Evolutionary conservation across 2,797 vertebrate species (phyloP), one percentile per base, ranked within the genome.

Genomic region (Lateolabrax maculatus): DNA sequence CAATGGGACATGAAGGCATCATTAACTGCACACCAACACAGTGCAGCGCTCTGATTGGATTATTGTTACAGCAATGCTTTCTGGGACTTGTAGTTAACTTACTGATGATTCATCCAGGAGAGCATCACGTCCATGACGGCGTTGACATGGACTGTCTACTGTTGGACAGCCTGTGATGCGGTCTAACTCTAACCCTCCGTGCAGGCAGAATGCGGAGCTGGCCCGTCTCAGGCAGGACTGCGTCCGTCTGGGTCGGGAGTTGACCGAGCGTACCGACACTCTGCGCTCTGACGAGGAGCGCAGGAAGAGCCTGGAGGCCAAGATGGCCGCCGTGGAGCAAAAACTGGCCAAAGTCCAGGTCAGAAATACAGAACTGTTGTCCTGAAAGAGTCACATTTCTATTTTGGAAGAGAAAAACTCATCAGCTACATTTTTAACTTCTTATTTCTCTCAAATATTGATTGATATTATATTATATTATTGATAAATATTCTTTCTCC

Each of bases 201-300:
- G 46, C 90, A 98, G 97, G 90, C 97, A 97, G 75, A 98, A 98
- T 0, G 90, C 97, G 0, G 97, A 98, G 90, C 88, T 97, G 90
- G 97, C 96, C 21, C 97, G 96, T 78, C 77, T 98, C 52, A 92
- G 96, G 44, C 96, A 97, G 71, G 97, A 98, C 69, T 96, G 96
- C 46, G 93, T 77, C 87, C 96, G 94, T 63, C 92, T 96, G 84
- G 87, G 87, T 84, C 96, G 96, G 53, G 97, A 98, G 75, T 87
- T 97, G 62, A 79, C 90, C 2, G 96, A 97, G 67, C 95, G 95
- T 27, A 90, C 91, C 0, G 95, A 96, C 11, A 71, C 88, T 11
- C 91, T 92, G 2, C 95, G 94, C 48, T 93, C 95, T 2, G 95
- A 96, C 31, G 96, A 97, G 63, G 95, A 97, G 68, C 94, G 89